A percentile compares a stretch with the other conserved stretches of the same genome.
Evolutionary conservation across 37 sponge, comb jelly and placozoan genomes (phyloP).

Genomic region (Theonella swinhoei): DNA sequence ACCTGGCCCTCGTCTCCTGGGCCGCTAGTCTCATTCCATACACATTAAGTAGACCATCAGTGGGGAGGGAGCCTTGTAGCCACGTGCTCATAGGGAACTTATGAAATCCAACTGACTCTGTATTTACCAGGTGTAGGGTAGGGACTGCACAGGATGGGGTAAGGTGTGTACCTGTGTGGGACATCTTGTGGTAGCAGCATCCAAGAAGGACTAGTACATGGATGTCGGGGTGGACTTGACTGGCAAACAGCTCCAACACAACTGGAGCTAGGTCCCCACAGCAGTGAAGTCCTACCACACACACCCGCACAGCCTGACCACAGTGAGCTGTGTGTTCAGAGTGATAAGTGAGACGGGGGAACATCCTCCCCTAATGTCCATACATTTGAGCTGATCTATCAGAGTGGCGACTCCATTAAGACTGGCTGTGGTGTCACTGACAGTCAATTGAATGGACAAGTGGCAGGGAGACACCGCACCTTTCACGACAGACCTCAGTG

Average conservation of each 20-base stretch:
- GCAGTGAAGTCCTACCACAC: slow-evolving; percentile 82
- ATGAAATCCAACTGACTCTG: too few species aligned
- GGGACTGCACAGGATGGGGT: too few species aligned
- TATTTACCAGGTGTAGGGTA: too few species aligned
- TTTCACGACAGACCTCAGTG: background rate
- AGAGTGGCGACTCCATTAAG: background rate
- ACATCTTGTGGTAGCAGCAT: slow-evolving; percentile 89
- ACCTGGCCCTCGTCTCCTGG: slow-evolving; percentile 81
- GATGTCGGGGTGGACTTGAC: slow-evolving; percentile 10
- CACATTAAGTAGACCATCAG: slow-evolving; percentile 7
- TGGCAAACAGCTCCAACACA: slow-evolving; percentile 22
- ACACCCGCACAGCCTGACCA: slow-evolving; percentile 20
- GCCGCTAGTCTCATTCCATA: slow-evolving; percentile 77
- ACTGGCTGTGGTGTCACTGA: background rate
- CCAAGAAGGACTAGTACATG: slow-evolving; percentile 56
- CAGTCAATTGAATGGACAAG: background rate
- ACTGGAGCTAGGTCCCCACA: slow-evolving; percentile 74
- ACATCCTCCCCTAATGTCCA: background rate
- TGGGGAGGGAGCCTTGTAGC: background rate
- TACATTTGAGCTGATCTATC: slow-evolving; percentile 17
- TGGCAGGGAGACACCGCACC: background rate
- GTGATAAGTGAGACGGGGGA: background rate
- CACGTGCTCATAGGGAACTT: too few species aligned
- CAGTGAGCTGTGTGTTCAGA: too few species aligned
- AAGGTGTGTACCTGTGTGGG: background rate